phyloP scores from a whole-genome alignment of 2,113 vertebrate genomes.

The Gila orcuttii region DNA sequence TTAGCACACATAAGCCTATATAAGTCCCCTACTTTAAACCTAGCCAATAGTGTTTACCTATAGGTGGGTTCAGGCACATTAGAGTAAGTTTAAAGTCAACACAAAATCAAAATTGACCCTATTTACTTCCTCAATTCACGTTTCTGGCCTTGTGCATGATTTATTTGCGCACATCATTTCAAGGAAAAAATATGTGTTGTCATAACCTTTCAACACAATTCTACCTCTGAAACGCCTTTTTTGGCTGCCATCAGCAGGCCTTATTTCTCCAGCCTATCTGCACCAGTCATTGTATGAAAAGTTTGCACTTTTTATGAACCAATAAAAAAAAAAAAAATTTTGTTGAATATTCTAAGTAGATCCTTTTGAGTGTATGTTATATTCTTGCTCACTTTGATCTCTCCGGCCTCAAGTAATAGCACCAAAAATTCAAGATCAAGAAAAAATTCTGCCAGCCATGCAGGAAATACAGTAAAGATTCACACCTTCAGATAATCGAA shows the following conservation, averaged over 20 bases:
- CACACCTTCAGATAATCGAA: not conserved
- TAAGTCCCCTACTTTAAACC: not conserved
- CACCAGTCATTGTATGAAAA: not conserved
- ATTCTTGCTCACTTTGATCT: not conserved
- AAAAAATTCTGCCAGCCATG: not conserved
- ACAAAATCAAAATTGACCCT: not conserved
- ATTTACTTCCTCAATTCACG: not conserved
- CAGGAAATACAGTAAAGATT: not conserved
- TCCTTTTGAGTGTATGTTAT: not conserved
- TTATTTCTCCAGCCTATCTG: not conserved
- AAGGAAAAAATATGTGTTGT: not conserved
- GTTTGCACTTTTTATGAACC: not conserved
- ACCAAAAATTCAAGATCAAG: not conserved
- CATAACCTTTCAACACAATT: not conserved
- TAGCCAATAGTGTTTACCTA: constrained; percentile 12
- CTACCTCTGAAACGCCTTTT: not conserved
- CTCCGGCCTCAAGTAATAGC: not conserved
- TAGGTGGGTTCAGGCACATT: not conserved
- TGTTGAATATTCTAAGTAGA: not conserved
- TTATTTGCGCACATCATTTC: not conserved
- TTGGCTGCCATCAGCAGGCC: not conserved
- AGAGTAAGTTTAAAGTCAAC: not conserved
- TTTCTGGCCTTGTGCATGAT: not conserved
- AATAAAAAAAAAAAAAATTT: not conserved
- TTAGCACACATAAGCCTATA: not conserved